phyloP scores from a whole-genome alignment of 2,113 vertebrate species.

The Passer domesticus region DNA sequence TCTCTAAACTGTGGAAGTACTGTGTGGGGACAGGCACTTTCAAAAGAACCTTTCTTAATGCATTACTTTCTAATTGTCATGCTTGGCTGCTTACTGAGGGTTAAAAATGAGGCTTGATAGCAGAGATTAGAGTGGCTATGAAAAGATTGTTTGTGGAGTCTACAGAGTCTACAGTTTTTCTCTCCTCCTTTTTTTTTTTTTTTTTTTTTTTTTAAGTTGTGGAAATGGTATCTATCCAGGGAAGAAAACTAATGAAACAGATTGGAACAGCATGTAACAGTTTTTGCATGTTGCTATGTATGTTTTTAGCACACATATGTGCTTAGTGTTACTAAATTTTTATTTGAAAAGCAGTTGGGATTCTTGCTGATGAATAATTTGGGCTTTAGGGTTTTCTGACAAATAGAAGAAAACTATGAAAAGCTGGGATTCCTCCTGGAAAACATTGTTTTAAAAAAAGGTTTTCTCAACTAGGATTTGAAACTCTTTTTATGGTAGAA shows the following conservation, averaged over 20 bases:
- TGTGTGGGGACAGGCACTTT: neutral
- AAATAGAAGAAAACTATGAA: neutral
- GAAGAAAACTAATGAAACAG: neutral
- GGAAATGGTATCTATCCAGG: neutral
- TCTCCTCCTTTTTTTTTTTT: neutral
- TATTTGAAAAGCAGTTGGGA: neutral
- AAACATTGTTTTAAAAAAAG: neutral
- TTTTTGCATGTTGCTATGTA: neutral
- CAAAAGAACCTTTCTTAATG: neutral
- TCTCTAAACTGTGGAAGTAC: neutral
- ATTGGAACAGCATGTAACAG: neutral
- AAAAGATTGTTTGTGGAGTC: neutral
- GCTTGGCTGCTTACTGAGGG: neutral
- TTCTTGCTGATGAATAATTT: neutral
- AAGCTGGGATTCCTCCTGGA: neutral
- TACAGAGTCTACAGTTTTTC: neutral
- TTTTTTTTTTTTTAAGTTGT: neutral
- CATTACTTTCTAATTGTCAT: neutral
- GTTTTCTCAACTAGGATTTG: neutral
- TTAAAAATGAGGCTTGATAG: conserved; percentile 1
- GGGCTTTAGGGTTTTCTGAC: neutral
- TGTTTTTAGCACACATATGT: neutral
- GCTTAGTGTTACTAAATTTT: neutral
- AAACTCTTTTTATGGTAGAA: neutral
- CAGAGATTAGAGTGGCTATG: neutral